These are phyloP conservation scores for Mythimna vitellina DNA, from an alignment of 2,888 invertebrate genomes.

Conservation along the genomic window DNA sequence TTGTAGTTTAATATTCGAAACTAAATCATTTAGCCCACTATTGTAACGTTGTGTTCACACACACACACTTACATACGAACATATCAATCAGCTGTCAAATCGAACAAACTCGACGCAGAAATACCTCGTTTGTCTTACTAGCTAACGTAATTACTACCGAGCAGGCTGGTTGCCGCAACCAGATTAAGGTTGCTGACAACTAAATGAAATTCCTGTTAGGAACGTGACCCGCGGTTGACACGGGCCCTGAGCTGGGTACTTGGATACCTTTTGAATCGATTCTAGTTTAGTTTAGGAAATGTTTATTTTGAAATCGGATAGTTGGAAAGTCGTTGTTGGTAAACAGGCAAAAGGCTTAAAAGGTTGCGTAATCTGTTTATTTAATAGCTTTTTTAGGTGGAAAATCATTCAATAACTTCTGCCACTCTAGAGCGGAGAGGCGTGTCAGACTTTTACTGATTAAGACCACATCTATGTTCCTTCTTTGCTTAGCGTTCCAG, in stretches of 20 bases:
- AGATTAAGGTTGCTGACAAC: conserved; percentile 71
- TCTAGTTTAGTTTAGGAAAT: neutral
- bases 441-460: too few relatives aligned
- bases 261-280: conserved; percentile 38
- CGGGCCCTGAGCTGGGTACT: conserved; percentile 45
- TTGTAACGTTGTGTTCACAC: too few relatives aligned
- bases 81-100: conserved; percentile 65
- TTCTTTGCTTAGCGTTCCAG: too few relatives aligned
- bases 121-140: conserved; percentile 62
- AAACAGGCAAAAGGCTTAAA: too few relatives aligned
- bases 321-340: neutral
- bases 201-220: conserved; percentile 76
- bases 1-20: too few relatives aligned
- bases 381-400: too few relatives aligned
- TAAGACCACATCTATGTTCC: too few relatives aligned
- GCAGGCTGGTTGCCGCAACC: conserved; percentile 53
- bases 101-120: conserved; percentile 49
- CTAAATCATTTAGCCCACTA: too few relatives aligned
- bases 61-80: conserved; percentile 3
- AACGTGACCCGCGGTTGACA: conserved; percentile 62
- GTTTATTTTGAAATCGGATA: conserved; percentile 28
- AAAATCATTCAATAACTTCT: too few relatives aligned
- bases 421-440: too few relatives aligned
- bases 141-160: conserved; percentile 59
- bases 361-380: neutral